Conservation (phyloP, 1,140 invertebrate species). For the Mactra quadrangularis region DNA sequence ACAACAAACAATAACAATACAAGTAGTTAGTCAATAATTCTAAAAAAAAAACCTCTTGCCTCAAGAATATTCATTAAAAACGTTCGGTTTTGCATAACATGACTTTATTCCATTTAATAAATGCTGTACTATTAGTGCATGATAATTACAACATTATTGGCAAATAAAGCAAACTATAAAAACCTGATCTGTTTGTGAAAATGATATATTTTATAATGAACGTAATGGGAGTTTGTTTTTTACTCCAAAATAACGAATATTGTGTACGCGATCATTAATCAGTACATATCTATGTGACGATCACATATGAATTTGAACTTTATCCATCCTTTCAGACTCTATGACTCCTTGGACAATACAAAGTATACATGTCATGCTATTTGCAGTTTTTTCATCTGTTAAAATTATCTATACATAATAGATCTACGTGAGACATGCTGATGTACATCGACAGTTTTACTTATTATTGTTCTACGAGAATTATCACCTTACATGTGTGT, state of each 20-base stretch:
- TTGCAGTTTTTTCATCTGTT: too few species aligned
- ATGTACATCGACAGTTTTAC: too few species aligned
- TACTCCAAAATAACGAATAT: too few species aligned
- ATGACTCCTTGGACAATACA: constrained; percentile 1
- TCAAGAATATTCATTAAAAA: background rate
- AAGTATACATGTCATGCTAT: too few species aligned
- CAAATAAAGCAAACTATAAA: constrained; percentile 8
- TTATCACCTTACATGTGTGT: too few species aligned
- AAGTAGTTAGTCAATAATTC: too few species aligned
- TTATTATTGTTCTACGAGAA: too few species aligned
- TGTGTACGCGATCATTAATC: constrained; percentile 6
- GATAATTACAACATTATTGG: constrained; percentile 14
- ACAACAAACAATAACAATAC: too few species aligned
- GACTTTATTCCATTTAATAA: constrained; percentile 10
- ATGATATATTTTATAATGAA: constrained; percentile 3
- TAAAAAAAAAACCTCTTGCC: background rate
- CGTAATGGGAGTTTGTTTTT: too few species aligned
- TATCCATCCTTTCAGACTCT: constrained; percentile 17
- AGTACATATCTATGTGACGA: background rate
- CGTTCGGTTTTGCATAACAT: background rate
- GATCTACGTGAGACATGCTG: too few species aligned
- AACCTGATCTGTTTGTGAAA: background rate
- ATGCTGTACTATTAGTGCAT: background rate
- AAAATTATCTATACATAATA: too few species aligned
- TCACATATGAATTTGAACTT: constrained; percentile 17